Evolutionary conservation across 2,797 vertebrate genomes (phyloP).

Genomic region (Onychomys arenicola): DNA sequence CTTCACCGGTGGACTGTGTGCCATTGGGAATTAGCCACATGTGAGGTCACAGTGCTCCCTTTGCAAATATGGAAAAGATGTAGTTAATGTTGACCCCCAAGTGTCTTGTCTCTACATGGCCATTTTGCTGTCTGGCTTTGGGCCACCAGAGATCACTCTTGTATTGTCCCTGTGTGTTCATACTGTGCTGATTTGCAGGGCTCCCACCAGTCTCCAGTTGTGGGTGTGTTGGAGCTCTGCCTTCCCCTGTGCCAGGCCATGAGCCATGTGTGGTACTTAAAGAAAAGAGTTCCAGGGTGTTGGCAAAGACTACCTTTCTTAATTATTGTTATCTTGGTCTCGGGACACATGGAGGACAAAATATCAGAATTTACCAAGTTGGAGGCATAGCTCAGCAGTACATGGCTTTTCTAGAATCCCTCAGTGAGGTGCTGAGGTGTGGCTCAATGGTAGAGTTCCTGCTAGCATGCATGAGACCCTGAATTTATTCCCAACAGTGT

Average conservation of each 20-base stretch:
- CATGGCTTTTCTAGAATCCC: background rate
- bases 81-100: background rate
- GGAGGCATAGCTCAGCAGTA: background rate
- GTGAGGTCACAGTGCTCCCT: background rate
- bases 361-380: background rate
- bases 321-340: background rate
- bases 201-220: background rate
- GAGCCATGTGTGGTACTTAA: background rate
- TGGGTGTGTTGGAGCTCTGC: background rate
- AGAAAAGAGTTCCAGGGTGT: background rate
- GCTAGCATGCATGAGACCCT: background rate
- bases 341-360: background rate
- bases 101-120: background rate
- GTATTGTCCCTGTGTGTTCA: background rate
- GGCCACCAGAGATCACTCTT: background rate
- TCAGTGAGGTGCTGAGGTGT: background rate
- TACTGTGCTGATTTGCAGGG: background rate
- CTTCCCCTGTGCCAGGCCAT: background rate
- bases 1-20: background rate
- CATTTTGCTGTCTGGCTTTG: background rate
- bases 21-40: background rate
- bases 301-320: background rate
- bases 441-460: background rate
- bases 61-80: background rate
- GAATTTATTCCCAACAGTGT: background rate